These are phyloP conservation scores for Lycaon pictus DNA, from an alignment of 2,113 vertebrate genomes.

Conservation along the genomic window DNA sequence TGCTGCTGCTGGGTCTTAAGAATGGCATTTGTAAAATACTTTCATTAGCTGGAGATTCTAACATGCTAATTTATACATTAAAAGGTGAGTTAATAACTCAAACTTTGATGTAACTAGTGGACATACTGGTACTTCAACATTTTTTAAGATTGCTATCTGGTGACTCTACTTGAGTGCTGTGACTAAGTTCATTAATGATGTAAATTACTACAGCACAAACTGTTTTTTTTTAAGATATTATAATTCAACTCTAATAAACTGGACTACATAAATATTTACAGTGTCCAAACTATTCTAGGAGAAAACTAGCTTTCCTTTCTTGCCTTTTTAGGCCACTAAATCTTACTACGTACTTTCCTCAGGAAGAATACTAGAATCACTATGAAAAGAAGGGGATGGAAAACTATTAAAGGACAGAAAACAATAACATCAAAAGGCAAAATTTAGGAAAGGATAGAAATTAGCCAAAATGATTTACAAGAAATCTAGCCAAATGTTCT, in stretches of 20 bases:
- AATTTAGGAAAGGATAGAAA: constrained; percentile 24
- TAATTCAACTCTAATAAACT: constrained; percentile 69
- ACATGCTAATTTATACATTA: constrained; percentile 74
- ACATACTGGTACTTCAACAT: constrained; percentile 67
- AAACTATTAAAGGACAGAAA: constrained; percentile 33
- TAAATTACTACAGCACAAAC: constrained; percentile 79
- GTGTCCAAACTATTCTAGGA: constrained; percentile 19
- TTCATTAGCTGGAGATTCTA: constrained; percentile 70
- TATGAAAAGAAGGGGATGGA: constrained; percentile 1
- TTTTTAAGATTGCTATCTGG: constrained; percentile 71
- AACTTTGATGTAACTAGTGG: constrained; percentile 76
- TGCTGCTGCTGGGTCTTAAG: background rate
- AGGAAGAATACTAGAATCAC: constrained; percentile 20
- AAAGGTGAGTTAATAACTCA: constrained; percentile 65
- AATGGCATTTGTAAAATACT: constrained; percentile 69
- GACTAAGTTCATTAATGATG: constrained; percentile 66
- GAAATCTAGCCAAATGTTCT: constrained; percentile 27
- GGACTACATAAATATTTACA: constrained; percentile 62
- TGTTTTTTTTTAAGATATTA: constrained; percentile 63
- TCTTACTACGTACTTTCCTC: constrained; percentile 12
- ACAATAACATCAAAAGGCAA: background rate
- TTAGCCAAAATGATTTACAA: constrained; percentile 55
- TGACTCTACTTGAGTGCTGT: constrained; percentile 53
- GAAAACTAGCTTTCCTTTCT: constrained; percentile 42
- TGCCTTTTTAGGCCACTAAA: constrained; percentile 4